Evolutionary conservation across 1,140 invertebrate species (phyloP), one percentile per base, ranked within the genome.

Genomic region (Heliconius hermathena): DNA sequence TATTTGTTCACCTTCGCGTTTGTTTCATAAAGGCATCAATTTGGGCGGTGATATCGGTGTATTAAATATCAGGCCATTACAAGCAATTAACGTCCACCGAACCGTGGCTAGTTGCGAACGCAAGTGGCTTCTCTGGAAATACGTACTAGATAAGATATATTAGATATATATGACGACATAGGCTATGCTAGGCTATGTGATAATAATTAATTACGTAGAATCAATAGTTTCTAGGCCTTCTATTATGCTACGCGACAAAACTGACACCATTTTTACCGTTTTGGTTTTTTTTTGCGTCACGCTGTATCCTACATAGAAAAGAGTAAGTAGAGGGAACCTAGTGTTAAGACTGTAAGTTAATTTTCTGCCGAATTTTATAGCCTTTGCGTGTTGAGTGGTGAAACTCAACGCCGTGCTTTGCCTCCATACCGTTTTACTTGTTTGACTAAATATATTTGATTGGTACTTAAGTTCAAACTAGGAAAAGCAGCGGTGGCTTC

Each of bases 11-110:
- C 60, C 60, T 66, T 66, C 26, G 71, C 84, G 83, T 84, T 84
- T 84, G 83, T 84, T 81, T 83, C 80, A 87, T 87, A 88, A 83
- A 88, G 74, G 79, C 29, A 52, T 52, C 18, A 84, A 89, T 89
- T 87, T 82, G 74, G 81, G 49, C 75, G 71, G 72, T 80, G 79
- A 72, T 72, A 70, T 71, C 20, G 49, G 78, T 73, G 86, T 83
- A 87, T 87, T 87, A 85, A 85, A 89, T 85, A 87, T 86, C 81
- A 80, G n/a, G 73, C 85, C 84, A 87, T 88, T 89, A 87, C 82
- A 77, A 75, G 82, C 84, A 87, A 89, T 89, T 89, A 87, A 82
- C 72, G 81, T 80, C 76, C 81, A 80, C 57, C 79, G 82, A 83
- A 83, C 79, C 87, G 77, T 85, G 57, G 71, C 84, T 90, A 88